Evolutionary conservation across 2,113 vertebrate species (phyloP).

Genomic region (Aramus guarauna): DNA sequence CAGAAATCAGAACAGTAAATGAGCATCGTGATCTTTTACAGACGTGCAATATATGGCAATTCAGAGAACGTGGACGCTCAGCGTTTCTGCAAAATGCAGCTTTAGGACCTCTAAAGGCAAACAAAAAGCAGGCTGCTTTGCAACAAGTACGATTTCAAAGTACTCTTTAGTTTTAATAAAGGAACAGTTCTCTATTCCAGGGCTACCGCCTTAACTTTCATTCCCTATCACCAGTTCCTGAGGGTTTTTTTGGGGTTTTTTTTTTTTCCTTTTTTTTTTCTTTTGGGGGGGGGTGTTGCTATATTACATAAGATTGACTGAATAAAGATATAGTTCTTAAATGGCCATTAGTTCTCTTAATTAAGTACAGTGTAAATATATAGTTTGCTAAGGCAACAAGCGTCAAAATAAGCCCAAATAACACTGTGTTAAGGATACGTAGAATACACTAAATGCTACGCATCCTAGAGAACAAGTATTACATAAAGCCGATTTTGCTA

Average conservation of each 20-base stretch:
- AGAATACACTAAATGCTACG: neutral
- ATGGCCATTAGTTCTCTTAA: neutral
- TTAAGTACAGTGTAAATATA: neutral
- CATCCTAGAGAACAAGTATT: neutral
- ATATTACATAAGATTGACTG: neutral
- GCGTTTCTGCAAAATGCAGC: neutral
- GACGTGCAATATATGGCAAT: accelerated
- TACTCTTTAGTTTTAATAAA: neutral
- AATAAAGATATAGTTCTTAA: neutral
- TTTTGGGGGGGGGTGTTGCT: neutral
- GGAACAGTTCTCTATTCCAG: neutral
- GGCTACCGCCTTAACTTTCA: neutral
- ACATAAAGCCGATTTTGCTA: neutral
- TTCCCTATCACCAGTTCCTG: too few relatives aligned
- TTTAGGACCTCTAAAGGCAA: neutral
- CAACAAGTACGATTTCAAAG: neutral
- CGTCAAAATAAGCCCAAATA: neutral
- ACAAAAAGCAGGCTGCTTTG: neutral
- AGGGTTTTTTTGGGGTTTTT: too few relatives aligned
- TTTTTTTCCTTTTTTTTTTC: too few relatives aligned
- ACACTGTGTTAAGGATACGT: accelerated
- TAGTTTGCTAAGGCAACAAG: neutral
- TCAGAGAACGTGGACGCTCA: neutral
- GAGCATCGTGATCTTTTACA: neutral
- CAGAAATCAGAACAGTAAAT: accelerated